Evolutionary conservation across 92 coral and sea anemone species (phyloP).

Genomic region (Epizoanthus illoricatus): DNA sequence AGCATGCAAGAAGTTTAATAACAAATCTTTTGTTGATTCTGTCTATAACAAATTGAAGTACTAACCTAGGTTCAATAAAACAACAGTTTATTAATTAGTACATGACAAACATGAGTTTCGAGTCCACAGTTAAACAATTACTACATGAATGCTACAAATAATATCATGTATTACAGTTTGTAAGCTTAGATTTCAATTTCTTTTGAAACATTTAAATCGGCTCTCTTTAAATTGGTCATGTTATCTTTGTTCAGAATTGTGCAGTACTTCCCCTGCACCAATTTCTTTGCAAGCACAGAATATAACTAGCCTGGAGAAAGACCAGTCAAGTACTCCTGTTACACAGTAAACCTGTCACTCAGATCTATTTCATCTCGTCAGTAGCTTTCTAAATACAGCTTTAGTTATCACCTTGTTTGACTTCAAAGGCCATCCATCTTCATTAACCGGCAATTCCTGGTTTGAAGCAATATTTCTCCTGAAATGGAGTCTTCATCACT

Average conservation of each 20-base stretch:
- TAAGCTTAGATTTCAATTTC: constrained; percentile 29
- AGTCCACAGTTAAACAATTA: constrained; percentile 9
- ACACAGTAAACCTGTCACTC: too few species aligned
- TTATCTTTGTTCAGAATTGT: constrained; percentile 24
- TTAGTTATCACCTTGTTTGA: too few species aligned
- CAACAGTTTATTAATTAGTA: too few species aligned
- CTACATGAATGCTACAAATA: constrained; percentile 4
- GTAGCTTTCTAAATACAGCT: too few species aligned
- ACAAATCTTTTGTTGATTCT: not conserved
- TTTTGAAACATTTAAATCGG: constrained; percentile 13
- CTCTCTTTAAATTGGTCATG: constrained; percentile 18
- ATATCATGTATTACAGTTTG: not conserved
- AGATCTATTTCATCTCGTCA: too few species aligned
- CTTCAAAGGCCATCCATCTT: too few species aligned
- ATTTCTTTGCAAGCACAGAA: constrained; percentile 30
- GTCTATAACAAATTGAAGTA: not conserved
- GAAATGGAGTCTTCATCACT: constrained; percentile 1
- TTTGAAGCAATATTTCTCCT: not conserved
- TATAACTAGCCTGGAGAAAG: constrained; percentile 7
- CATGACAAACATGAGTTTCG: too few species aligned
- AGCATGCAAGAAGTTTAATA: constrained; percentile 2
- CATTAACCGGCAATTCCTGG: too few species aligned
- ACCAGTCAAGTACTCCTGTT: constrained; percentile 27
- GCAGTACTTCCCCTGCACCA: constrained; percentile 14
- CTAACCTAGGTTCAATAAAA: not conserved